Evolutionary conservation across 2,113 vertebrate species (phyloP).

Genomic region (Clarias gariepinus): DNA sequence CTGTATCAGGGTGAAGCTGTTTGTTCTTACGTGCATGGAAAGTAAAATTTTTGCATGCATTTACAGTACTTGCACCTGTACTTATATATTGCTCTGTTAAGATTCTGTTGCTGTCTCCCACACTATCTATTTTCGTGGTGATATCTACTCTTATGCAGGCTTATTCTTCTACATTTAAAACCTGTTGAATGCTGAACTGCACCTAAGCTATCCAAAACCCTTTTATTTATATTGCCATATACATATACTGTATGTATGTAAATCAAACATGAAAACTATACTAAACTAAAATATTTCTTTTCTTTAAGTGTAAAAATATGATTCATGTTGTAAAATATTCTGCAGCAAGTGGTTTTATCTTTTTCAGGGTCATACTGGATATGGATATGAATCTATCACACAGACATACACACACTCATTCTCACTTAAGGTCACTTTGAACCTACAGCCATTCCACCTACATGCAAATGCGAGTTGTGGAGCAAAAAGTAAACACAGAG

Average conservation of each 20-base stretch:
- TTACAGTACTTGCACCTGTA: too few relatives aligned
- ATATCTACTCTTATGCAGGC: not conserved
- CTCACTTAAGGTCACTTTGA: not conserved
- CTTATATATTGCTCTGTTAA: too few relatives aligned
- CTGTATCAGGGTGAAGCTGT: too few relatives aligned
- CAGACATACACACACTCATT: not conserved
- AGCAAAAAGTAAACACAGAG: not conserved
- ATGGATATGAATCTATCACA: not conserved
- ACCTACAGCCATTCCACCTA: not conserved
- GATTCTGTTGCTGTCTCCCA: too few relatives aligned
- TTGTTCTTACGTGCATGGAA: too few relatives aligned
- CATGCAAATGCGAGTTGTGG: not conserved
- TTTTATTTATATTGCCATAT: not conserved
- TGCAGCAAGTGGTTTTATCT: not conserved
- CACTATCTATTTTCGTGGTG: not conserved
- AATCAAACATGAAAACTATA: not conserved
- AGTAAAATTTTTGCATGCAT: too few relatives aligned
- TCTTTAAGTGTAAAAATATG: not conserved
- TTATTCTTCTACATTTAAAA: not conserved
- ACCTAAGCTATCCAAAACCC: not conserved
- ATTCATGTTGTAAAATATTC: not conserved
- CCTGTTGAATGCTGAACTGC: not conserved
- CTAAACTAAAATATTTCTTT: not conserved
- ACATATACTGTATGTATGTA: not conserved
- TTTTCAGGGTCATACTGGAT: not conserved